These are phyloP conservation scores for Craseonycteris thonglongyai DNA, from an alignment of 2,113 vertebrate genomes.

Conservation along the genomic window DNA sequence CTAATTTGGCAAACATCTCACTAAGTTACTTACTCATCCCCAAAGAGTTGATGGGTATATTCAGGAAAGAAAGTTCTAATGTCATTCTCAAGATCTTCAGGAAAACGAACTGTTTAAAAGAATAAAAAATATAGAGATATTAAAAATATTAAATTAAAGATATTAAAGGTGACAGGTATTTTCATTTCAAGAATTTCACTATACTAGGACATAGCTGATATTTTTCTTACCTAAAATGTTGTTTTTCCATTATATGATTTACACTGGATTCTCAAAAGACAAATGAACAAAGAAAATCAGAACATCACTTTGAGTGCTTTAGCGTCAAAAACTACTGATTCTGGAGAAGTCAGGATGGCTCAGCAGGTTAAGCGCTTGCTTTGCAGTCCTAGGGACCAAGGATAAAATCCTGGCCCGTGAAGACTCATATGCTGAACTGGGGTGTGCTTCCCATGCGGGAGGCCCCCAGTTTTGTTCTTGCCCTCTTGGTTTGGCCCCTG, in stretches of 20 bases:
- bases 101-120: slow-evolving; percentile 88
- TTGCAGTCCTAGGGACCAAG: too few relatives aligned
- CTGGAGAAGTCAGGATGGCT: too few relatives aligned
- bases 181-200: slow-evolving; percentile 27
- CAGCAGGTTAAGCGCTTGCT: too few relatives aligned
- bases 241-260: slow-evolving; percentile 17
- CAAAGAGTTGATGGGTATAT: slow-evolving; percentile 95
- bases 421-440: too few relatives aligned
- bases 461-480: too few relatives aligned
- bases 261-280: slow-evolving; percentile 19
- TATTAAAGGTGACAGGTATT: slow-evolving; percentile 45
- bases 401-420: too few relatives aligned
- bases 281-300: slow-evolving; percentile 16
- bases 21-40: slow-evolving; percentile 93
- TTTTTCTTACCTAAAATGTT: slow-evolving; percentile 27
- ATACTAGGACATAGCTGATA: not conserved
- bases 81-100: slow-evolving; percentile 96
- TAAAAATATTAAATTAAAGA: not conserved
- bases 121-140: not conserved
- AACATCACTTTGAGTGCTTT: slow-evolving; percentile 13
- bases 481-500: too few relatives aligned
- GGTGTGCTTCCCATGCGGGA: too few relatives aligned
- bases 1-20: slow-evolving; percentile 41
- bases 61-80: slow-evolving; percentile 95
- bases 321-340: not conserved